Percentiles rank a stretch among this genome's conserved stretches.
Evolutionary conservation across 2,113 vertebrate species (phyloP).

Genomic region (Vimba vimba): DNA sequence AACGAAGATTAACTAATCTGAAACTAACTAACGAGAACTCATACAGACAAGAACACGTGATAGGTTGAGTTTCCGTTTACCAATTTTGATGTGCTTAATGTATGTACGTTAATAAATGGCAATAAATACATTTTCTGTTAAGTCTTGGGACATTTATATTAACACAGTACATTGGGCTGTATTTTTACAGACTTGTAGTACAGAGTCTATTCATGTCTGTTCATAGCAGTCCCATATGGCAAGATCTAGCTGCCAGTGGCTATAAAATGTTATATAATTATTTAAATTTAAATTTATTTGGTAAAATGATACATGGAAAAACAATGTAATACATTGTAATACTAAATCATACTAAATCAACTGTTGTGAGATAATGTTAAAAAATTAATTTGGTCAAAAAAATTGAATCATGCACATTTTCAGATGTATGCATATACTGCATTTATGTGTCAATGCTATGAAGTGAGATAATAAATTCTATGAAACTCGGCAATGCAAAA

Average conservation of each 20-base stretch:
- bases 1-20: too few species aligned
- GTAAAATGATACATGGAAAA: too few species aligned
- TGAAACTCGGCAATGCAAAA: too few species aligned
- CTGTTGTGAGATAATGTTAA: neutral
- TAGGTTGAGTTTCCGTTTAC: neutral
- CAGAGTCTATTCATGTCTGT: neutral
- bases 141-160: neutral
- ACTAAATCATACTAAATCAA: too few species aligned
- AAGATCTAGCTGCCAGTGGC: neutral
- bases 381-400: neutral
- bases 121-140: neutral
- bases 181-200: neutral
- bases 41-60: too few species aligned
- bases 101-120: neutral
- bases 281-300: neutral
- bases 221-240: neutral
- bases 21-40: too few species aligned
- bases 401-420: too few species aligned
- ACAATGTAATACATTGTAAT: too few species aligned
- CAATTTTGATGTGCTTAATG: neutral
- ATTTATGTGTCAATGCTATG: too few species aligned
- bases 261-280: neutral
- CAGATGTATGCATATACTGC: too few species aligned
- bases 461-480: too few species aligned
- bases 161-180: neutral